These are phyloP conservation scores for Plecotus auritus DNA, from an alignment of 2,113 vertebrate genomes.

Conservation along the genomic window DNA sequence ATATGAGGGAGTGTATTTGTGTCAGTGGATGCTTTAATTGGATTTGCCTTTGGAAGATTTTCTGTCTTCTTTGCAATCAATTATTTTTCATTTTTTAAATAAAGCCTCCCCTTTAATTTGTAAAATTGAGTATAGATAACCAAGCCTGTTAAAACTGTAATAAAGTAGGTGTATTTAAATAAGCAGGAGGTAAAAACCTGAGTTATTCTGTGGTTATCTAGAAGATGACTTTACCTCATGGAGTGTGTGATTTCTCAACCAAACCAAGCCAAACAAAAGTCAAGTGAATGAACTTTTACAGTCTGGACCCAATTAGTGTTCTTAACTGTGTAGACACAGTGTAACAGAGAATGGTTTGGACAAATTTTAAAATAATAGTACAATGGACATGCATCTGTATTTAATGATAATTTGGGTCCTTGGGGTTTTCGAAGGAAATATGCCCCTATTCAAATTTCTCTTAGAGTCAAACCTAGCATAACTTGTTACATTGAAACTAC, in stretches of 20 bases:
- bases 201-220: background rate
- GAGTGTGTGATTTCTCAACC: background rate
- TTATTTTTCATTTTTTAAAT: constrained; percentile 15
- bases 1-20: background rate
- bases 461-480: constrained; percentile 30
- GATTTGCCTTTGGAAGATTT: constrained; percentile 31
- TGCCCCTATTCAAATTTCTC: constrained; percentile 16
- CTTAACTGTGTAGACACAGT: background rate
- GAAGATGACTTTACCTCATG: background rate
- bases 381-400: background rate
- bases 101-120: constrained; percentile 7
- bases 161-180: background rate
- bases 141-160: background rate
- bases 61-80: background rate
- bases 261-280: background rate
- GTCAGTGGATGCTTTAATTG: background rate
- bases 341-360: constrained; percentile 13
- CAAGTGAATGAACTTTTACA: background rate
- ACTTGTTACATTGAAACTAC: constrained; percentile 19
- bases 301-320: constrained; percentile 12
- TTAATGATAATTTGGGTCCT: constrained; percentile 34
- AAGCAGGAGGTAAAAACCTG: background rate
- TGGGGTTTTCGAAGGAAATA: constrained; percentile 11
- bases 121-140: background rate
- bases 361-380: constrained; percentile 26